Conservation (phyloP, 1,140 invertebrate genomes). For the Polypedilum pembai region DNA sequence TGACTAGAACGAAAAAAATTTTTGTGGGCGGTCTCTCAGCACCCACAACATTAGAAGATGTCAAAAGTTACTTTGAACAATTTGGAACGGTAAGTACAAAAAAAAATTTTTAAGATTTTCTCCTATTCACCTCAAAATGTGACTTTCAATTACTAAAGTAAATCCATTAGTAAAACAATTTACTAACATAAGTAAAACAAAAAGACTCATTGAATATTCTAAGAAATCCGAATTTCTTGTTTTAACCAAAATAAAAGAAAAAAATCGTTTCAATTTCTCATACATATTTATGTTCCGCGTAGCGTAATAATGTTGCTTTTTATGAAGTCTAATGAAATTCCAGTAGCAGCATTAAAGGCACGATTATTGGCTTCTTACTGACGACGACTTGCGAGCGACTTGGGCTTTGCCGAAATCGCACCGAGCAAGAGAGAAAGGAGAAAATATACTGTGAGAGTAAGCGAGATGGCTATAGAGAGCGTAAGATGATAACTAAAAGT, state of each 20-base stretch:
- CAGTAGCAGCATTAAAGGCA: not conserved
- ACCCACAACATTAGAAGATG: constrained; percentile 97
- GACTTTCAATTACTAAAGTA: too few relatives aligned
- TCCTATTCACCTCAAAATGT: not conserved
- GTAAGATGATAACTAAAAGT: too few relatives aligned
- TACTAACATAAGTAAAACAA: too few relatives aligned
- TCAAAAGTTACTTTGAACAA: constrained; percentile 99
- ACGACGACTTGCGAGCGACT: not conserved
- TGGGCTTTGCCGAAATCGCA: not conserved
- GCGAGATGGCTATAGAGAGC: too few relatives aligned
- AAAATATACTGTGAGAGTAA: too few relatives aligned
- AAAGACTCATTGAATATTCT: too few relatives aligned
- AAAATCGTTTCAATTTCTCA: not conserved
- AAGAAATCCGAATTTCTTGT: too few relatives aligned
- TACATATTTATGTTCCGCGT: not conserved
- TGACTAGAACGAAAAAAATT: constrained; percentile 99
- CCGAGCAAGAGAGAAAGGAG: too few relatives aligned
- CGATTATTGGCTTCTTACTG: constrained; percentile 16
- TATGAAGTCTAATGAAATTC: not conserved
- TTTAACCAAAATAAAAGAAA: too few relatives aligned
- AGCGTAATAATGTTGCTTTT: not conserved
- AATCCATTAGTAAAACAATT: too few relatives aligned
- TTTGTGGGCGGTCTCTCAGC: constrained; percentile 99
- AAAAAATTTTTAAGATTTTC: constrained; percentile 24
- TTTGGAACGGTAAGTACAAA: constrained; percentile 99